Evolutionary conservation across 2,113 vertebrate species (phyloP).

Genomic region (Phalacrocorax carbo): DNA sequence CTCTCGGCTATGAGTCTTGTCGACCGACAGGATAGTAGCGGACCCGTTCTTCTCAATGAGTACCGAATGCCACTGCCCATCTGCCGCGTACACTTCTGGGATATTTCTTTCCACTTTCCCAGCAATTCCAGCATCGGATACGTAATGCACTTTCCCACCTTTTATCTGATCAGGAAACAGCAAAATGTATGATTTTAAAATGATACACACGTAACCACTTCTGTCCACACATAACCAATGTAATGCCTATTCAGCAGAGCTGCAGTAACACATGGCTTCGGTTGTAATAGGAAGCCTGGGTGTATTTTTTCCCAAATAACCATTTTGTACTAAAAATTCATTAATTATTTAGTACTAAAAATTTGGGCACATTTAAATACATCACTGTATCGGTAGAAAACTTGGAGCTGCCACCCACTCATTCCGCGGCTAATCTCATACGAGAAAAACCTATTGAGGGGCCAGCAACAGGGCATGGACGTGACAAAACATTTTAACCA

Average conservation of each 20-base stretch:
- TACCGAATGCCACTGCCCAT: slow-evolving; percentile 92
- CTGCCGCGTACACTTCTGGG: slow-evolving; percentile 81
- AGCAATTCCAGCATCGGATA: slow-evolving; percentile 88
- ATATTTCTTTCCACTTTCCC: slow-evolving; percentile 93
- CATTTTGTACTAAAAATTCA: not conserved
- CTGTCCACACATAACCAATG: fast-evolving
- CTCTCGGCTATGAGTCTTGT: slow-evolving; percentile 74
- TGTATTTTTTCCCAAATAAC: not conserved
- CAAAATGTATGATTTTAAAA: not conserved
- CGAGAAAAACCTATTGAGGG: not conserved
- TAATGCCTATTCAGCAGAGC: not conserved
- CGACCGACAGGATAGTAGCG: slow-evolving; percentile 79
- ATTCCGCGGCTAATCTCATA: not conserved
- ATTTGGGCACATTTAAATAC: not conserved
- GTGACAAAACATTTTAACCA: not conserved
- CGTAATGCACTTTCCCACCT: slow-evolving; percentile 90
- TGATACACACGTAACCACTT: not conserved
- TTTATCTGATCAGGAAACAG: slow-evolving; percentile 78
- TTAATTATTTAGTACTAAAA: not conserved
- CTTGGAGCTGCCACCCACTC: not conserved
- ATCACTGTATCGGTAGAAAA: not conserved
- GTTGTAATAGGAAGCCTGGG: not conserved
- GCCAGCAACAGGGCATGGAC: not conserved
- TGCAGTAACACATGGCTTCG: fast-evolving
- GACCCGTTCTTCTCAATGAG: slow-evolving; percentile 84